Evolutionary conservation across 2,888 invertebrate species (phyloP), one percentile per base, ranked within the genome.

Genomic region (Drosophila lutescens): DNA sequence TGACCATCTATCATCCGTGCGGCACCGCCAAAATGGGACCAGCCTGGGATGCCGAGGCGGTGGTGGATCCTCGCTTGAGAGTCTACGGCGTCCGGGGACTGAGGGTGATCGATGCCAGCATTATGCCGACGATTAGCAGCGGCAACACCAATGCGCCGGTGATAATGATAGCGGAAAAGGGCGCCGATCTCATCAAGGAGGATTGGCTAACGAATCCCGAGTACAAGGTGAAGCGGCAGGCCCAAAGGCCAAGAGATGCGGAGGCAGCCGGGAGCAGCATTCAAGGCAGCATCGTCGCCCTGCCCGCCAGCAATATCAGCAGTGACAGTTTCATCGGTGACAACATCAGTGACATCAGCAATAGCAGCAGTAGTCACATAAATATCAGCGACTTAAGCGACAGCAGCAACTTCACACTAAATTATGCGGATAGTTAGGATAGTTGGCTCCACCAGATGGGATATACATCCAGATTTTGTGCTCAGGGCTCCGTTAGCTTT

Each of bases 111-210:
- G 97, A 97, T 89, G 97, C 97, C 34, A 96, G 96, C 83, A 95
- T 97, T 78, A 97, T 97, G 97, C 97, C 97, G 0, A 96, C 96
- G 1, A 96, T 97, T 79, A 95, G 95, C 32, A 97, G 97, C 86
- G 97, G 97, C 8, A 97, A 98, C 89, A 97, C 97, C 1, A 97
- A 97, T 91, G 98, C 97, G 0, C 97, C 97, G 0, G 95, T 95
- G n/a, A 96, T 97, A 54, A 97, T 97, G 97, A 96, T 97, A 34
- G 97, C 95, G 0, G 97, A 98, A 89, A 97, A 97, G 90, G 97
- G 97, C 6, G 94, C 97, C 0, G 97, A 97, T 93, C 93, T 97
- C 86, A 95, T 97, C 63, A 97, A 97, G 91, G 94, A 95, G 91
- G 97, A 97, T 91, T 97, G 97, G 97, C 95, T 78, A 84, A 92